phyloP scores from a whole-genome alignment of 2,113 vertebrate species.

The Zootoca vivipara region DNA sequence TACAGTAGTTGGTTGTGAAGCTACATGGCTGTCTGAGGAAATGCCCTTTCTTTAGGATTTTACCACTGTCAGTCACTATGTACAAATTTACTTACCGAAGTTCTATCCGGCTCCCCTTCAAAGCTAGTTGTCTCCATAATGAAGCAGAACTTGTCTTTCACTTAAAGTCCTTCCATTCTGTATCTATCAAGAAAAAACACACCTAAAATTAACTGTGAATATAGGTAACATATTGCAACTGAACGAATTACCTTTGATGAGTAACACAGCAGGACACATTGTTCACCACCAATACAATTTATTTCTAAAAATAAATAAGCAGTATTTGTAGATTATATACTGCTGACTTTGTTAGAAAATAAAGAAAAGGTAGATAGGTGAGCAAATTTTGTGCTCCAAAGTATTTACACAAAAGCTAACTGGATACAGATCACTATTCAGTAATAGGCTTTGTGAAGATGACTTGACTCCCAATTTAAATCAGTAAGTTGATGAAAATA shows the following conservation, averaged over 20 bases:
- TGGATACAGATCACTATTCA: neutral
- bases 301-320: neutral
- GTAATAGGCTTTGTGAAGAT: neutral
- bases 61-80: neutral
- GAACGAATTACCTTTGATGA: neutral
- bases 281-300: neutral
- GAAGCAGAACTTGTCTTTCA: slow-evolving; percentile 47
- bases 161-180: slow-evolving; percentile 71
- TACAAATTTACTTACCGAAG: slow-evolving; percentile 73
- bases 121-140: slow-evolving; percentile 71
- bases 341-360: neutral
- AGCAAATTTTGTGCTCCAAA: neutral
- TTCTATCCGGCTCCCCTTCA: slow-evolving; percentile 76
- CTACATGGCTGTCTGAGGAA: neutral
- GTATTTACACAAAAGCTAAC: neutral
- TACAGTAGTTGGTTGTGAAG: neutral
- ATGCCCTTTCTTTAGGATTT: neutral
- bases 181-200: slow-evolving; percentile 35
- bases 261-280: neutral
- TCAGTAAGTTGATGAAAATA: neutral
- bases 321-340: neutral
- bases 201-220: slow-evolving; percentile 1
- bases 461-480: neutral
- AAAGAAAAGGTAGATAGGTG: neutral
- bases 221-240: fast-evolving